Base-by-base conservation (phyloP, 2,797 vertebrate genomes). In the Gila robusta region DNA sequence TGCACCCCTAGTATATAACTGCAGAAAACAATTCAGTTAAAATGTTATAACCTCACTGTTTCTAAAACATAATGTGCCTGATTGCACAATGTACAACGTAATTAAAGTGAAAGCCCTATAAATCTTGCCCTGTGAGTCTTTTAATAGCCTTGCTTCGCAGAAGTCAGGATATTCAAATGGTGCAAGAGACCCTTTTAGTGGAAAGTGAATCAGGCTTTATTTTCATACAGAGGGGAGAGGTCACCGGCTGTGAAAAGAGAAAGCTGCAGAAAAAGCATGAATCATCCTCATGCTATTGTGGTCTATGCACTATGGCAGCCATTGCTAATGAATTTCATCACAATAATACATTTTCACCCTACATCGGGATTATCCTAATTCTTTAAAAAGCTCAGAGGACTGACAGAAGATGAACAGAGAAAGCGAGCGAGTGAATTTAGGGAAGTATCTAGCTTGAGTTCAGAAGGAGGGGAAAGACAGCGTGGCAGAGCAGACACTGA, bases 171-270 rank as follows among this genome's bases (percentile, higher is more conserved):
- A 77, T 74, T 86, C 32, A 70, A 79, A 87, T 84, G 32, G 32
- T 83, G 76, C 11, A 32, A 87, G 44, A n/a, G 76, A 8, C 64
- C 37, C 37, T 59, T 67, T 87, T 67, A 79, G 71, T 64, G 6
- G 56, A 47, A 74, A 76, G 28, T 26, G 78, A 74, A 89, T 41
- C 64, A 73, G 64, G 70, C 44, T 23, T 83, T 87, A 47, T 81
- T 62, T 73, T 73, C 52, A 87, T 72, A 81, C 32, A 52, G 67
- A 72, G 2, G 66, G 77, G 49, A 84, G 83, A 87, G 86, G 84
- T 88, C 89, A 90, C 71, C 52, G 74, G 44, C 71, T 87, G 86
- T 41, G 32, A 81, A 39, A 79, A 76, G 79, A 54, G 44, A 83
- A 81, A 62, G 59, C 73, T 52, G 35, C 79, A 79, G 82, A 79